Conservation (phyloP, 2,113 vertebrate species). For the Pachypanchax playfairii region DNA sequence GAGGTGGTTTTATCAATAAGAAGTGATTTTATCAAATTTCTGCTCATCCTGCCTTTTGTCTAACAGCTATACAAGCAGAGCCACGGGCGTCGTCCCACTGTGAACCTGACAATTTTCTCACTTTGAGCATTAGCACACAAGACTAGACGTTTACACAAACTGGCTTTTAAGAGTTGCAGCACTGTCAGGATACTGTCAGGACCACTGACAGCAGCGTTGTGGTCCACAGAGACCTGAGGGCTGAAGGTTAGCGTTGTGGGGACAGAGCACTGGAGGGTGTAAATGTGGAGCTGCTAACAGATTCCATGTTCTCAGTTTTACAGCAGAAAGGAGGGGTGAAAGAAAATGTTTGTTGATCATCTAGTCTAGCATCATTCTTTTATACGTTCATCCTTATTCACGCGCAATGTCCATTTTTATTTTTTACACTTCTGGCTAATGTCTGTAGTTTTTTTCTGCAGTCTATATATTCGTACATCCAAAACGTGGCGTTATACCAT, state of each 20-base stretch:
- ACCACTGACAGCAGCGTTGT: conserved; percentile 59
- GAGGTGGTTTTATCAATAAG: conserved; percentile 1
- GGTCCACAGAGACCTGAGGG: conserved; percentile 56
- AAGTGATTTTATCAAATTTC: background rate
- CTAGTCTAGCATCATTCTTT: conserved; percentile 15
- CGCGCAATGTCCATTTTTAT: background rate
- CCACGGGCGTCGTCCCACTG: background rate
- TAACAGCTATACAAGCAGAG: background rate
- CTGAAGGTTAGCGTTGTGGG: conserved; percentile 37
- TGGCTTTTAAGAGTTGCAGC: conserved; percentile 71
- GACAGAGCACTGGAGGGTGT: conserved; percentile 47
- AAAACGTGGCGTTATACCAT: too few species aligned
- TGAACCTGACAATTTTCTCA: conserved; percentile 23
- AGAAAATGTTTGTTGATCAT: conserved; percentile 32
- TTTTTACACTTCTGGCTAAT: background rate
- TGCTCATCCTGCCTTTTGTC: background rate
- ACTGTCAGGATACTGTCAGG: conserved; percentile 38
- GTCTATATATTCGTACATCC: too few species aligned
- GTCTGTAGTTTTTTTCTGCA: too few species aligned
- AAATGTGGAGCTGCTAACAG: conserved; percentile 70
- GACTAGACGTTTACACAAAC: conserved; percentile 48
- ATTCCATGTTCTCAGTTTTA: conserved; percentile 68
- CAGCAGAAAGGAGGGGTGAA: conserved; percentile 47
- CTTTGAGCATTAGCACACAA: conserved; percentile 22
- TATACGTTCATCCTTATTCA: conserved; percentile 2